Conservation (phyloP, 2,113 vertebrate genomes). For the Gambusia holbrooki region DNA sequence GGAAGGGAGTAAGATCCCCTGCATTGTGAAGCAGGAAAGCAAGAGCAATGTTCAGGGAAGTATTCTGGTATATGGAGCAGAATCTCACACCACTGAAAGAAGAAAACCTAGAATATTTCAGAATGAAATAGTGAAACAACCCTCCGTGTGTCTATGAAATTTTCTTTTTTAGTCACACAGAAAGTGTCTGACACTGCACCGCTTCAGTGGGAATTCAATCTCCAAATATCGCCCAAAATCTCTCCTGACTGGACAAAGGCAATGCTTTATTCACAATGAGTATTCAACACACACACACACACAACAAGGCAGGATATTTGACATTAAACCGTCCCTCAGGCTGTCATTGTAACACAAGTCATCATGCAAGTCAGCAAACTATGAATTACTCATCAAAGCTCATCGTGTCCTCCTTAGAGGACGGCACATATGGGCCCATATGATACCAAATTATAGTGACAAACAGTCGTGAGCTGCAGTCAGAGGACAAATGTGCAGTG, state of each 20-base stretch:
- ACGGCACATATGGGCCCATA: slow-evolving; percentile 25
- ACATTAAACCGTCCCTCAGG: slow-evolving; percentile 23
- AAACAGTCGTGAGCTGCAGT: slow-evolving; percentile 34
- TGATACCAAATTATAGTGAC: slow-evolving; percentile 54
- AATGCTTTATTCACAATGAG: slow-evolving; percentile 25
- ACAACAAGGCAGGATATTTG: slow-evolving; percentile 26
- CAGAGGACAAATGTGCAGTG: slow-evolving; percentile 23
- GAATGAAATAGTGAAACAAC: not conserved
- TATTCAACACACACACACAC: slow-evolving; percentile 29
- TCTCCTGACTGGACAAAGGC: slow-evolving; percentile 18
- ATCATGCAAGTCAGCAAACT: slow-evolving; percentile 48
- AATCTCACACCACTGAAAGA: not conserved
- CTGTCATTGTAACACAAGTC: slow-evolving; percentile 55
- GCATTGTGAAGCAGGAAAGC: no score
- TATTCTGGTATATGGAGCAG: not conserved
- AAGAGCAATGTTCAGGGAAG: not conserved
- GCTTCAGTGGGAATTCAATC: slow-evolving; percentile 38
- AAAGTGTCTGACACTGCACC: slow-evolving; percentile 13
- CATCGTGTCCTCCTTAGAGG: slow-evolving; percentile 6
- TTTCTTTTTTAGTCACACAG: not conserved
- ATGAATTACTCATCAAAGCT: slow-evolving; percentile 64
- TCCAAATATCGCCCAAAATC: slow-evolving; percentile 2
- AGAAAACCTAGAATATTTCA: not conserved
- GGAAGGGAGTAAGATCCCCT: no score
- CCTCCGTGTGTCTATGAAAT: slow-evolving; percentile 62